Conservation (phyloP, 2,888 invertebrate species). For the Deilephila elpenor region DNA sequence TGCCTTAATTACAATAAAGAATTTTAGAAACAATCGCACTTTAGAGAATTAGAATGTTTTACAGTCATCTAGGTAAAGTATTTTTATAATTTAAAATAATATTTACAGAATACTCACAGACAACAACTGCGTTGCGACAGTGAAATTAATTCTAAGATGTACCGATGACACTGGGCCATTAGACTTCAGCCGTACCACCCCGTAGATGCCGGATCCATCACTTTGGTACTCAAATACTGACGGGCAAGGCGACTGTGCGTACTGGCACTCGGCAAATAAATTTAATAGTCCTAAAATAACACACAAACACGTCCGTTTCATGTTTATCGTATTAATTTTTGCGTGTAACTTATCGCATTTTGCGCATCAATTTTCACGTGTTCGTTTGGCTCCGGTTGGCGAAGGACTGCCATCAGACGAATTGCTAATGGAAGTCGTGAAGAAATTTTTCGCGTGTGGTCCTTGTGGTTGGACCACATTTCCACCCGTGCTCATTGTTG, state of each 20-base stretch:
- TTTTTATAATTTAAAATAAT: not conserved
- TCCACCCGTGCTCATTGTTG: not conserved
- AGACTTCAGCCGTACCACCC: slow-evolving; percentile 57
- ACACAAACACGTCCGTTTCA: slow-evolving; percentile 48
- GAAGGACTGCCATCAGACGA: slow-evolving; percentile 48
- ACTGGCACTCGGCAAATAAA: slow-evolving; percentile 53
- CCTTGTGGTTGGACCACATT: slow-evolving; percentile 3
- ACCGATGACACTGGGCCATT: slow-evolving; percentile 54
- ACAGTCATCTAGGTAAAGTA: no score
- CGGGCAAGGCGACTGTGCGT: slow-evolving; percentile 65
- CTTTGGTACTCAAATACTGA: slow-evolving; percentile 61
- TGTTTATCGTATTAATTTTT: slow-evolving; percentile 42
- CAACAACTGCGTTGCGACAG: slow-evolving; percentile 57
- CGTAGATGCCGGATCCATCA: slow-evolving; percentile 58
- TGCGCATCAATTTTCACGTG: slow-evolving; percentile 45
- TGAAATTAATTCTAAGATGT: slow-evolving; percentile 59
- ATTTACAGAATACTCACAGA: slow-evolving; percentile 54
- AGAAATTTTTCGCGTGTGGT: slow-evolving; percentile 16
- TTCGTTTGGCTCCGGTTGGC: slow-evolving; percentile 46
- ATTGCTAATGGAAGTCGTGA: slow-evolving; percentile 5
- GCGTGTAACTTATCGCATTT: slow-evolving; percentile 38
- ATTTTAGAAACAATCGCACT: no score
- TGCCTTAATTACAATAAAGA: no score
- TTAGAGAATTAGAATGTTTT: no score
- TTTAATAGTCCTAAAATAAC: slow-evolving; percentile 47